phyloP scores from a whole-genome alignment of 2,888 invertebrate genomes.

The Harpalus rufipes region DNA sequence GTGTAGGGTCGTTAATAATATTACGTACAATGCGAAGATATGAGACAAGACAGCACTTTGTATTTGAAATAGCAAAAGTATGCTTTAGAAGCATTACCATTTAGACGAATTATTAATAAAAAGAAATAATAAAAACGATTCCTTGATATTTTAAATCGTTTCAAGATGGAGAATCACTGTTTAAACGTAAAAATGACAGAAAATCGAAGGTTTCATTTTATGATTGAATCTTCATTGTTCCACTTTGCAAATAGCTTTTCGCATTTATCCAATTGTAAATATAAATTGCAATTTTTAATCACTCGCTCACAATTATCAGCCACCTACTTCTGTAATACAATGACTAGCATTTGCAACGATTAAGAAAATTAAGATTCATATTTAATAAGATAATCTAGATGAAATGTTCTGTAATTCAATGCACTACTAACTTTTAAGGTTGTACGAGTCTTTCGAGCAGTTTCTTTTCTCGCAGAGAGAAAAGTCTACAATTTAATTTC shows the following conservation, averaged over 20 bases:
- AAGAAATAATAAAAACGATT: conserved; percentile 19
- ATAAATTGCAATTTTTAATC: conserved; percentile 36
- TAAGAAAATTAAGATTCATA: conserved; percentile 49
- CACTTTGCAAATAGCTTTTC: conserved; percentile 35
- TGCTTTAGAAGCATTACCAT: too few species aligned
- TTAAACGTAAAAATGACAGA: conserved; percentile 1
- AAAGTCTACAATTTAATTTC: conserved; percentile 42
- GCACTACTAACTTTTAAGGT: conserved; percentile 52
- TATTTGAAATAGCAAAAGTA: too few species aligned
- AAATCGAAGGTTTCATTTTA: conserved; percentile 32
- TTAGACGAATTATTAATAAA: neutral
- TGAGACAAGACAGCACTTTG: too few species aligned
- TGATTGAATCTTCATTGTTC: conserved; percentile 33
- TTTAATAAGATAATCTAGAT: conserved; percentile 52
- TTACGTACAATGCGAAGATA: neutral
- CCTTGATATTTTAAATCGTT: neutral
- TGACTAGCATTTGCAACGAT: conserved; percentile 32
- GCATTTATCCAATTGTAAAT: conserved; percentile 40
- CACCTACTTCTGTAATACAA: conserved; percentile 41
- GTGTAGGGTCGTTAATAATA: neutral
- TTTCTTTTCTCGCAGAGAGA: conserved; percentile 38
- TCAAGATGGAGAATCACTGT: neutral
- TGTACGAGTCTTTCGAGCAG: conserved; percentile 14
- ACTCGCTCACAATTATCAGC: conserved; percentile 18
- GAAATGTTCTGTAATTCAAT: conserved; percentile 46